A percentile compares a stretch with the other conserved stretches of the same genome.
phyloP scores from a whole-genome alignment of 2,113 vertebrate genomes.

The Acanthisitta chloris region DNA sequence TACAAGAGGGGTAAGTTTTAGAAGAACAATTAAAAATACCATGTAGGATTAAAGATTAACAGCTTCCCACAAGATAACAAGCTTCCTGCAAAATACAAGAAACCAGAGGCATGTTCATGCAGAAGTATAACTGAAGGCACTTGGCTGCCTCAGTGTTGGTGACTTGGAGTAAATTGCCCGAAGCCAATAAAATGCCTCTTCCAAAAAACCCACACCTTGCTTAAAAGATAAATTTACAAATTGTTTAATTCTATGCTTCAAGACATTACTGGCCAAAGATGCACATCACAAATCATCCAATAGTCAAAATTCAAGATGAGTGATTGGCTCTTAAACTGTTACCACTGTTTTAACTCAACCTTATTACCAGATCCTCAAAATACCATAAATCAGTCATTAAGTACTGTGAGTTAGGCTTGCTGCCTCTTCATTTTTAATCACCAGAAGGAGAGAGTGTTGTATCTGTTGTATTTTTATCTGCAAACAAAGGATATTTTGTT shows the following conservation, averaged over 20 bases:
- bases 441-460: background rate
- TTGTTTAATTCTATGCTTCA: background rate
- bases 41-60: background rate
- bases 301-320: background rate
- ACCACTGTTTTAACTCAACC: background rate
- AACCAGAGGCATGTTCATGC: background rate
- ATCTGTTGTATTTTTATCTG: background rate
- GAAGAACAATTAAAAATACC: background rate
- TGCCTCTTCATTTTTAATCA: background rate
- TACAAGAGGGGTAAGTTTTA: background rate
- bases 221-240: background rate
- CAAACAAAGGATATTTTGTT: background rate
- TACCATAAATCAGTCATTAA: background rate
- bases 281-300: background rate
- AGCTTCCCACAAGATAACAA: background rate
- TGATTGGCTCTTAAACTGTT: background rate
- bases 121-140: background rate
- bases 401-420: background rate
- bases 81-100: background rate
- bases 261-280: background rate
- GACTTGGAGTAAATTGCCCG: background rate
- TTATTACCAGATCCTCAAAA: background rate
- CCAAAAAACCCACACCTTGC: background rate
- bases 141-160: background rate
- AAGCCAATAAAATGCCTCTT: background rate